A percentile compares a stretch with the other conserved stretches of the same genome.
Conservation (phyloP, 2,113 vertebrate genomes). For the Strix uralensis region DNA sequence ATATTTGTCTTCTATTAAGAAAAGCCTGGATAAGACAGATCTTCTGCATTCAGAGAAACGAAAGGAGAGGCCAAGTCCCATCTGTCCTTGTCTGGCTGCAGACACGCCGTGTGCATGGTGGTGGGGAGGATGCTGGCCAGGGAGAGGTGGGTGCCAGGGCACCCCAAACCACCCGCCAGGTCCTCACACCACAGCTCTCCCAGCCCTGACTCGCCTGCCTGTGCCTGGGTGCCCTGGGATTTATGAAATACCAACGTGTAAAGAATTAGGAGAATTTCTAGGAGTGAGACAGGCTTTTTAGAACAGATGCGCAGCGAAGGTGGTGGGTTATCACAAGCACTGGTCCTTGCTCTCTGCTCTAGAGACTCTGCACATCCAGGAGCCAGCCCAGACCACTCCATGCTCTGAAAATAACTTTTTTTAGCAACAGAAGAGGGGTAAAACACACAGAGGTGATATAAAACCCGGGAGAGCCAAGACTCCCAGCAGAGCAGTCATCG, state of each 20-base stretch:
- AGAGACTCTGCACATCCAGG: background rate
- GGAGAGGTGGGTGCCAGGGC: background rate
- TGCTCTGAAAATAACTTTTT: background rate
- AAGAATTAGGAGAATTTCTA: background rate
- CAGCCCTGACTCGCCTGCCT: background rate
- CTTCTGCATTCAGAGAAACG: background rate
- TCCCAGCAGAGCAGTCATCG: background rate
- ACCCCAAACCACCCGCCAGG: fast-evolving
- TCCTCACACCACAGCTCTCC: background rate
- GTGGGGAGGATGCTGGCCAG: background rate
- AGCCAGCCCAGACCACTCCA: background rate
- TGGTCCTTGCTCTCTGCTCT: background rate
- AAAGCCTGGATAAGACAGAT: background rate
- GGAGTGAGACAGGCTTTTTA: fast-evolving
- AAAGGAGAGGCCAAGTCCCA: background rate
- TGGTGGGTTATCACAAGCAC: background rate
- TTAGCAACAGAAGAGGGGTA: background rate
- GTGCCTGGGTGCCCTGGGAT: background rate
- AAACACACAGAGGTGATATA: background rate
- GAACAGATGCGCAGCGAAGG: fast-evolving
- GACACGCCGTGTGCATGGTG: fast-evolving
- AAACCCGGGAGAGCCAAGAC: background rate
- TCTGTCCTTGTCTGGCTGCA: background rate
- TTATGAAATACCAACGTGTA: background rate
- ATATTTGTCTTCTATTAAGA: background rate